Conservation (phyloP, 1,140 invertebrate species). For the Archivesica marissinica region DNA sequence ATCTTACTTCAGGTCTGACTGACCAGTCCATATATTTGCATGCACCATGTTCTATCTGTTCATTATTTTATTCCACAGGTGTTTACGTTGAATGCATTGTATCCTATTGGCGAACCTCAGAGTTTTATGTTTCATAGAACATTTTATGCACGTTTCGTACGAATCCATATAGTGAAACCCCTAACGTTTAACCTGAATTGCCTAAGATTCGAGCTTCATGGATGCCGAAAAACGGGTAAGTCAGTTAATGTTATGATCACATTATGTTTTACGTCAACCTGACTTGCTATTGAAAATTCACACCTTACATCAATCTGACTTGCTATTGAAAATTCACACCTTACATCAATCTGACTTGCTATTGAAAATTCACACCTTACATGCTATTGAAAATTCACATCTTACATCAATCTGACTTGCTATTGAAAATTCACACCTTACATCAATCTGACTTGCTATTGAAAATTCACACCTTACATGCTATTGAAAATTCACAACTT, state of each 20-base stretch:
- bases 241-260: not conserved
- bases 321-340: not conserved
- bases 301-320: not conserved
- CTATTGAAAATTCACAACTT: too few species aligned
- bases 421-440: not conserved
- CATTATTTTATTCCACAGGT: not conserved
- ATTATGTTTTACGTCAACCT: not conserved
- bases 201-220: not conserved
- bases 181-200: not conserved
- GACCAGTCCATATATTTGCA: too few species aligned
- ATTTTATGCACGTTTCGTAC: not conserved
- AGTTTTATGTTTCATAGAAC: not conserved
- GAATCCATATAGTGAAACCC: not conserved
- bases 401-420: not conserved
- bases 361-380: not conserved
- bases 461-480: too few species aligned
- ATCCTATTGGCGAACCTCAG: not conserved
- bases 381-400: too few species aligned
- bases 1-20: too few species aligned
- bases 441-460: too few species aligned
- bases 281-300: not conserved
- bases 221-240: constrained; percentile 4
- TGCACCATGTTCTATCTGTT: too few species aligned
- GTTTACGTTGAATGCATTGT: not conserved
- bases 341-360: not conserved